Evolutionary conservation across 2,888 invertebrate species (phyloP).

Genomic region (Subacronicta megacephala): DNA sequence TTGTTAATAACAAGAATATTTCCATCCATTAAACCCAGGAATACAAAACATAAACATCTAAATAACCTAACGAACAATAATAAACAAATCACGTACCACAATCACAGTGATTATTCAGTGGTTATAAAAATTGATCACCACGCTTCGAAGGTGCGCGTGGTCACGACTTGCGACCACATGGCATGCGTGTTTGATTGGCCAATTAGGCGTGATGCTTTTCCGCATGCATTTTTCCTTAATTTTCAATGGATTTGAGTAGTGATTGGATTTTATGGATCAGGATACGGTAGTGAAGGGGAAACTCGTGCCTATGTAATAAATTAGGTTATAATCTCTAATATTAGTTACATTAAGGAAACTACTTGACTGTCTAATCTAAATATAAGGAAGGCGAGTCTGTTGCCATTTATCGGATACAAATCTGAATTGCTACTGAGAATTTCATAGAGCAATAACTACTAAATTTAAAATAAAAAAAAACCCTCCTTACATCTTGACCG

Average conservation of each 20-base stretch:
- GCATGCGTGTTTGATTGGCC: conserved; percentile 17
- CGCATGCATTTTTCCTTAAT: conserved; percentile 50
- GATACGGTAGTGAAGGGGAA: conserved; percentile 40
- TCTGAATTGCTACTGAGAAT: too few relatives aligned
- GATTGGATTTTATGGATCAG: conserved; percentile 39
- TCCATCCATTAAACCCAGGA: too few relatives aligned
- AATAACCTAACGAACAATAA: background rate
- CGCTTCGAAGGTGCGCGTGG: conserved; percentile 38
- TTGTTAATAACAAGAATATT: too few relatives aligned
- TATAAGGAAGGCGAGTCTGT: too few relatives aligned
- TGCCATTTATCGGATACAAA: too few relatives aligned
- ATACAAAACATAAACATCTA: conserved; percentile 3
- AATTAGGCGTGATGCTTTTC: conserved; percentile 41
- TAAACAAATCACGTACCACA: conserved; percentile 33
- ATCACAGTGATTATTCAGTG: conserved; percentile 32
- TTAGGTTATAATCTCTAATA: background rate
- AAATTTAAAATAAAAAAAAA: too few relatives aligned
- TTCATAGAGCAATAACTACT: too few relatives aligned
- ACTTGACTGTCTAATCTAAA: too few relatives aligned
- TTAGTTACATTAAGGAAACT: too few relatives aligned
- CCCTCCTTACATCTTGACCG: too few relatives aligned
- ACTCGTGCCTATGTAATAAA: conserved; percentile 1
- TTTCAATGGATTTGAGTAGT: conserved; percentile 30
- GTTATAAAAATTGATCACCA: conserved; percentile 52
- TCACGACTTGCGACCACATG: conserved; percentile 43